phyloP scores from a whole-genome alignment of 2,113 vertebrate genomes.

The Osmerus mordax region DNA sequence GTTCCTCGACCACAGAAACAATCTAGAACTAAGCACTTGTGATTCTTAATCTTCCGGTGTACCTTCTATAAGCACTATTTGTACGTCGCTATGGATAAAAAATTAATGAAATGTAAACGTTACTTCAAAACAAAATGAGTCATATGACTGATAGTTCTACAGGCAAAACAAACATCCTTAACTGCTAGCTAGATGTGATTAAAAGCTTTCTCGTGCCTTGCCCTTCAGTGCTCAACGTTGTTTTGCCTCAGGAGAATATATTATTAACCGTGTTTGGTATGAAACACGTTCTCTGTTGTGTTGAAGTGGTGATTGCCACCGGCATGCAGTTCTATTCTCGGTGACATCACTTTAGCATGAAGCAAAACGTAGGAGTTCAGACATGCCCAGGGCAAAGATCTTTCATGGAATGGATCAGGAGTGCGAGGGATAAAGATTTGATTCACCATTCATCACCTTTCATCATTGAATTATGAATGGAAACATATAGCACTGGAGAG shows the following conservation, averaged over 20 bases:
- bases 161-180: background rate
- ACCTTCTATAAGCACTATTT: too few relatives aligned
- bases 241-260: background rate
- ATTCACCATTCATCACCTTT: too few relatives aligned
- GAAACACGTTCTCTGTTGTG: background rate
- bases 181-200: background rate
- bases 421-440: too few relatives aligned
- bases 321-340: background rate
- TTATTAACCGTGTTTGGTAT: background rate
- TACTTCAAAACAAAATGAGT: background rate
- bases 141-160: background rate
- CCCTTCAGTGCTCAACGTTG: background rate
- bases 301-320: background rate
- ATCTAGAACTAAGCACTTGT: too few relatives aligned
- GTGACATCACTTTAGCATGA: background rate
- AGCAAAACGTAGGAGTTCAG: background rate
- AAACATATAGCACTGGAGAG: background rate
- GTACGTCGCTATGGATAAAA: background rate
- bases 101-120: background rate
- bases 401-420: too few relatives aligned
- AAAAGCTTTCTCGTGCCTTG: background rate
- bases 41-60: too few relatives aligned
- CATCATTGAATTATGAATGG: too few relatives aligned
- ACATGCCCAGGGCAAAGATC: too few relatives aligned
- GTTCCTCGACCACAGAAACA: too few relatives aligned